Evolutionary conservation across 2,797 vertebrate species (phyloP).

Genomic region (Carcharodon carcharias): DNA sequence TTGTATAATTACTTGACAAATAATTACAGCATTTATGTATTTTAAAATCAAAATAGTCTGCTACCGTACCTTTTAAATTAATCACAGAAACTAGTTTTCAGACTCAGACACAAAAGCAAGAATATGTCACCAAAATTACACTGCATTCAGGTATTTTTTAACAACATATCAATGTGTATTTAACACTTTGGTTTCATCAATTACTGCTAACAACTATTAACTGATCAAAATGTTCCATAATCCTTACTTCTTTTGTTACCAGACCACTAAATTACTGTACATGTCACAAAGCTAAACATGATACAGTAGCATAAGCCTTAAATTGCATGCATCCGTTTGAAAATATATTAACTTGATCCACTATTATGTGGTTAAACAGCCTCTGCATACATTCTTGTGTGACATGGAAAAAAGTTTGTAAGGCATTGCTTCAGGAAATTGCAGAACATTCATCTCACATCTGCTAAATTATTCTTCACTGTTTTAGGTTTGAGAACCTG

Average conservation of each 20-base stretch:
- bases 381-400: conserved; percentile 44
- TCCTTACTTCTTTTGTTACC: conserved; percentile 28
- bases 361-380: conserved; percentile 38
- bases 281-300: conserved; percentile 31
- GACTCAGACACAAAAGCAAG: not conserved
- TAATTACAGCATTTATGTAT: conserved; percentile 22
- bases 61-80: not conserved
- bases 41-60: conserved; percentile 22
- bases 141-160: not conserved
- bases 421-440: conserved; percentile 46
- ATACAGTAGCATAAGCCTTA: conserved; percentile 36
- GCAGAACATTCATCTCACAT: conserved; percentile 42
- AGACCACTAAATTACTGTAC: conserved; percentile 34
- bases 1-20: conserved; percentile 22
- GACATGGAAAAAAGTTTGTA: conserved; percentile 43
- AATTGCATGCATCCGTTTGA: conserved; percentile 33
- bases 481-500: conserved; percentile 39
- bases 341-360: conserved; percentile 37
- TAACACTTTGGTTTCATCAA: conserved; percentile 33
- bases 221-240: conserved; percentile 30
- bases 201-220: conserved; percentile 2
- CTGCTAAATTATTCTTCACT: conserved; percentile 43
- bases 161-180: not conserved
- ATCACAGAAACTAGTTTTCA: not conserved
- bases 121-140: conserved; percentile 1